Base-by-base conservation (phyloP, 2,888 invertebrate genomes). In the Glyphotaelius pellucidus region DNA sequence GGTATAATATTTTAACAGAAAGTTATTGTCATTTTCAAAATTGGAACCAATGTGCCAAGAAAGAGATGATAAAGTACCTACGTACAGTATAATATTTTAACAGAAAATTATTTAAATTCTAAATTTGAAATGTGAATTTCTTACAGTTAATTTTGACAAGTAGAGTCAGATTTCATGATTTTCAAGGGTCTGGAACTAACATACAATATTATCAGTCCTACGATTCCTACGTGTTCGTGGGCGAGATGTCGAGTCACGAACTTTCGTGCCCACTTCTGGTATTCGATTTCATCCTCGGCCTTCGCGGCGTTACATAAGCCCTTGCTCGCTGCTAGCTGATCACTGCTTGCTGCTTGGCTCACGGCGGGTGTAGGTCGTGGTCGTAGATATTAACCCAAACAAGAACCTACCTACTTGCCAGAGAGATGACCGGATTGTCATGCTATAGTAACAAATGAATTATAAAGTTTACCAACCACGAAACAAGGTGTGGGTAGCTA, bases 291-390 rank as follows among this genome's bases (percentile, higher is more conserved):
- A 32, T 25, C 83, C 83, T 83, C 83, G 83, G 35, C 83, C 83
- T 83, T 83, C 83, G 31, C 31, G 19, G 32, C 7, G 83, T 83
- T 83, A 14, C 83, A 83, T 83, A 83, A 83, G 31, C 83, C 83
- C 83, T 83, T 83, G 32, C 32, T 81, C 31, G 14, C 19, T 80
- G 80, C 81, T 31, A 1, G 3, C 19, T 25, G 19, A 0, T 52
- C 4, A 2, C 52, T 52, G 52, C 52, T 52, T 19, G 19, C 67
- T 7, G 25, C 67, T 67, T 7, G 9, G 67, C 67, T 25, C 25
- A 67, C 25, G n/a, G 25, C 67, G 67, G 67, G 67, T 25, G 67
- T 67, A 67, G 67, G 67, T 67, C 67, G 67, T n/a, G 67, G 67
- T 67, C 67, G 67, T 25, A 9, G 67, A 67, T 9, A 19, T 25